Evolutionary conservation across 2,113 vertebrate genomes (phyloP).

Genomic region (Smithornis capensis): DNA sequence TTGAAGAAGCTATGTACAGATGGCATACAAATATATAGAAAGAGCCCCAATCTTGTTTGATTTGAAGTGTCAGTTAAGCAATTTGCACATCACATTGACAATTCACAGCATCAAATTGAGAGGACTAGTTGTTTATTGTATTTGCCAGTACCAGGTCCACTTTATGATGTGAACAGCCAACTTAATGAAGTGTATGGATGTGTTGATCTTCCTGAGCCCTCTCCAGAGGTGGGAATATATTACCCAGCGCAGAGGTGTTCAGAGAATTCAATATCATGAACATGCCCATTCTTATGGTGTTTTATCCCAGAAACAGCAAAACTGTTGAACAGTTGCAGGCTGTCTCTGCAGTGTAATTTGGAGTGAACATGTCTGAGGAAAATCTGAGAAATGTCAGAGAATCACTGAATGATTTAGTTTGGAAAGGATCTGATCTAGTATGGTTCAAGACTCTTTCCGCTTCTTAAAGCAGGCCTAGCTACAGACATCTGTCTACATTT

Average conservation of each 20-base stretch:
- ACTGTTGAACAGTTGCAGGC: not conserved
- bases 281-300: accelerated
- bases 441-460: not conserved
- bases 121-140: not conserved
- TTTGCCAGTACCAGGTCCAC: not conserved
- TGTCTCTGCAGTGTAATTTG: not conserved
- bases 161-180: not conserved
- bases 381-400: not conserved
- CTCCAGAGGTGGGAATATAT: not conserved
- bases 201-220: not conserved
- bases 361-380: not conserved
- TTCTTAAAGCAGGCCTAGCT: not conserved
- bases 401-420: not conserved
- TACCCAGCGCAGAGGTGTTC: not conserved
- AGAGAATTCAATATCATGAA: not conserved
- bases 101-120: not conserved
- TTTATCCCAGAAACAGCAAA: not conserved
- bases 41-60: not conserved
- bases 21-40: not conserved
- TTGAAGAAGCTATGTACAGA: not conserved
- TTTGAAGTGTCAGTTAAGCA: not conserved
- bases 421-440: not conserved
- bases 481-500: not conserved
- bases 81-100: not conserved
- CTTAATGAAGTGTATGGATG: not conserved